A percentile compares a stretch with the other conserved stretches of the same genome.
phyloP scores from a whole-genome alignment of 2,888 invertebrate species.

The Tiliacea aurago region DNA sequence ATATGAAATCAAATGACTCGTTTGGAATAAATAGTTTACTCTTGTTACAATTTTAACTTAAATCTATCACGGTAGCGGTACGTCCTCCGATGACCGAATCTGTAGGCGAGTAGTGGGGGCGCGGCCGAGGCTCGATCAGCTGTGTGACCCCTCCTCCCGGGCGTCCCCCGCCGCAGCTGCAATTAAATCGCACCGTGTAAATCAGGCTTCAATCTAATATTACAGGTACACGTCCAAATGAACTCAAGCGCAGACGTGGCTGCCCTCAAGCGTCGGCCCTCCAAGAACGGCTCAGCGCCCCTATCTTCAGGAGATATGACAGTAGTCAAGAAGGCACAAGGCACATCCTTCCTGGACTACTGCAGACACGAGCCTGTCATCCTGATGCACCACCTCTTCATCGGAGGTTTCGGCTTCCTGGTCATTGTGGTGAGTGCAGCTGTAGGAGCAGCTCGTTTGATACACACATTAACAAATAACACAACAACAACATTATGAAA shows the following conservation, averaged over 20 bases:
- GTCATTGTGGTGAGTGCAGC: constrained; percentile 92
- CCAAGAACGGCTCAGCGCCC: constrained; percentile 61
- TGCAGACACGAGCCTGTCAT: constrained; percentile 92
- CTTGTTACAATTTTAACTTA: no score
- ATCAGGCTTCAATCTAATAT: background rate
- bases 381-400: constrained; percentile 93
- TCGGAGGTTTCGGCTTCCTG: constrained; percentile 93
- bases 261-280: constrained; percentile 66
- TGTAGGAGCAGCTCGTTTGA: background rate
- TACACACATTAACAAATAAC: no score
- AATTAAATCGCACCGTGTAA: background rate
- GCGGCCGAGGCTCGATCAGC: no score
- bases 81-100: no score
- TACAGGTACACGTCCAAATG: constrained; percentile 85
- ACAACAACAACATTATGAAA: no score
- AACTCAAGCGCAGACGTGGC: constrained; percentile 64
- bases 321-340: constrained; percentile 60
- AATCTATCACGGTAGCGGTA: no score
- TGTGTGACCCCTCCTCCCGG: no score
- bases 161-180: no score
- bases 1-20: no score
- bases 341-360: constrained; percentile 88
- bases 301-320: constrained; percentile 61
- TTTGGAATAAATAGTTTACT: no score
- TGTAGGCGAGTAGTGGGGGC: no score